Base-by-base conservation (phyloP, 92 coral and sea anemone genomes). In the Parazoanthus darwini region DNA sequence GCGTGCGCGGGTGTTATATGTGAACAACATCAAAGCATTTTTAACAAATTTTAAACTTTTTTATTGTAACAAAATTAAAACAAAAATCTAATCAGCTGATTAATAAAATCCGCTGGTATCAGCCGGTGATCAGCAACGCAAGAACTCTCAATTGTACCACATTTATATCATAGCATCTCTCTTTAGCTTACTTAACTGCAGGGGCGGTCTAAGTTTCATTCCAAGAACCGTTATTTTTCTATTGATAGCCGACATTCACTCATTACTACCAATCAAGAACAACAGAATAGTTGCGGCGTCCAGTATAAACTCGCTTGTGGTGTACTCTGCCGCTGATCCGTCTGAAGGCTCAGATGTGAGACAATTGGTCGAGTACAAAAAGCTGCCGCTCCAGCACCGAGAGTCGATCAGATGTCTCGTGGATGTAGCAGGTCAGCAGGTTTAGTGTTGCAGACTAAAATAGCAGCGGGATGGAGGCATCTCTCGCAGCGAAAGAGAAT, bases 361-460 rank as follows among this genome's bases (percentile, higher is more conserved):
- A 22, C 89, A 92, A 58, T 76, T 94, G 56, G 88, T 89, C 77
- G 91, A 88, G 65, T 82, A 89, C 90, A 92, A 92, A 92, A 93
- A 89, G 86, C 94, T 97, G 43, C 88, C 94, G 20, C 92, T 98
- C 6, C 85, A 80, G n/a, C 99, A 97, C 87, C 92, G 99, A 37
- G 99, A 97, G 68, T 91, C 95, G 48, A 92, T 97, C 70, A 94
- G 99, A 90, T 95, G 99, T 46, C 93, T 97, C 25, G 83, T 93
- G 29, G 86, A 86, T 80, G 94, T 97, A 58, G 94, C 99, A 92
- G 99, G 99, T 91, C 36, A 43, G 81, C 68, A 18, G 37, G 14
- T 70, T 88, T 15, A 2, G 29, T 59, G 58, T 75, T 75, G 20
- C 79, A 35, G 20, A 29, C 33, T 29, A 0, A 42, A 43, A 68